A percentile compares a stretch with the other conserved stretches of the same genome.
These are phyloP conservation scores for Trematomus bernacchii DNA, from an alignment of 2,797 vertebrate species.

Conservation along the genomic window DNA sequence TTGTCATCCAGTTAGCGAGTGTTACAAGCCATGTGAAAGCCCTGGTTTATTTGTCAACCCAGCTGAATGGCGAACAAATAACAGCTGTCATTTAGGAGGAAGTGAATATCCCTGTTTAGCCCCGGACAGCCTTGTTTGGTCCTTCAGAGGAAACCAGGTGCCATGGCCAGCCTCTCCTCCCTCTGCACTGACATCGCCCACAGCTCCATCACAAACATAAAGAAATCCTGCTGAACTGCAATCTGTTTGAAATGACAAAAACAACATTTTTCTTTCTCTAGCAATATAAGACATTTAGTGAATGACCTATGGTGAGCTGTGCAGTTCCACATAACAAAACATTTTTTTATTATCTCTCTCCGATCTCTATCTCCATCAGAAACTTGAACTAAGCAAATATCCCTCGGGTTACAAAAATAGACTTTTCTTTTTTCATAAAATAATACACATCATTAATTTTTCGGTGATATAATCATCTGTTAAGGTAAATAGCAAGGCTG, in stretches of 20 bases:
- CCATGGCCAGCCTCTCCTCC: constrained; percentile 46
- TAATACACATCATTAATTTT: constrained; percentile 83
- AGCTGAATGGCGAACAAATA: constrained; percentile 28
- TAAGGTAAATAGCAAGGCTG: constrained; percentile 87
- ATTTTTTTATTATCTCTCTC: constrained; percentile 32
- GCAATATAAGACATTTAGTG: constrained; percentile 78
- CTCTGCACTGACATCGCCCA: constrained; percentile 47
- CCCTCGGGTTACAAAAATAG: constrained; percentile 89
- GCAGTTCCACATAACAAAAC: constrained; percentile 71
- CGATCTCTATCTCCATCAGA: constrained; percentile 59
- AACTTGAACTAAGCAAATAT: constrained; percentile 74
- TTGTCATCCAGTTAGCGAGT: not conserved
- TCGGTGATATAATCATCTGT: constrained; percentile 84
- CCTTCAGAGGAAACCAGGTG: constrained; percentile 52
- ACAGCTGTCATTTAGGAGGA: constrained; percentile 45
- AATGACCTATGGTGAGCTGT: constrained; percentile 74
- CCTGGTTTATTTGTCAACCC: constrained; percentile 30
- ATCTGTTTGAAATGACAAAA: constrained; percentile 52
- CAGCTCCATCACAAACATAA: not conserved
- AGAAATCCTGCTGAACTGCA: constrained; percentile 37
- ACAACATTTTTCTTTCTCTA: constrained; percentile 64
- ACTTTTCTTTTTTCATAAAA: constrained; percentile 87
- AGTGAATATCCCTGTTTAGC: constrained; percentile 46
- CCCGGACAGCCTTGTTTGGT: constrained; percentile 69
- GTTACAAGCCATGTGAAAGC: constrained; percentile 28